Conservation (phyloP, 2,888 invertebrate genomes). For the Patella pellucida region DNA sequence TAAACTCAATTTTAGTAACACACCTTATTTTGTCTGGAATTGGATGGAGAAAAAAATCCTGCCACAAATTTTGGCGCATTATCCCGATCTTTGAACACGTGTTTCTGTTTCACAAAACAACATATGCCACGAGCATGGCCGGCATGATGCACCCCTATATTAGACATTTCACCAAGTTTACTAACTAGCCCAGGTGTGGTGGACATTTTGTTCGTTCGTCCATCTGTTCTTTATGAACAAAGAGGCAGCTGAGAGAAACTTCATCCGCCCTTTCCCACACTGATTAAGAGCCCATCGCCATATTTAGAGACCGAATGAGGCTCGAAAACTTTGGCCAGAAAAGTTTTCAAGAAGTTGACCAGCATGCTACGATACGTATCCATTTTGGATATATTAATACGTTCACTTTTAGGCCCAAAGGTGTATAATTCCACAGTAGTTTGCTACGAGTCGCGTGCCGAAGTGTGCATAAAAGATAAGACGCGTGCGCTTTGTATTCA, state of each 20-base stretch:
- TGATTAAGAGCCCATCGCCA: neutral
- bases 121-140: constrained; percentile 1
- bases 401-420: neutral
- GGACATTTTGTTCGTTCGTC: constrained; percentile 19
- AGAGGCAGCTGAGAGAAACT: constrained; percentile 19
- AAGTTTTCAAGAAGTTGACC: neutral
- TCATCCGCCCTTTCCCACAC: constrained; percentile 24
- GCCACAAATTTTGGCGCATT: no score
- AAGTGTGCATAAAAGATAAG: constrained; percentile 31
- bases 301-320: neutral
- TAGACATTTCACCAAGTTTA: constrained; percentile 11
- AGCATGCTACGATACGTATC: neutral
- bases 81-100: neutral
- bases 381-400: constrained; percentile 7
- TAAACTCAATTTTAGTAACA: no score
- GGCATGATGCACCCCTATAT: no score
- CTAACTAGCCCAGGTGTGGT: constrained; percentile 7
- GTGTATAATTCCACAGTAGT: neutral
- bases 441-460: constrained; percentile 38
- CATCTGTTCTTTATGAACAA: constrained; percentile 20
- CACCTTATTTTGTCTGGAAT: no score
- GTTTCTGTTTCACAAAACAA: constrained; percentile 14
- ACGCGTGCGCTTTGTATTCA: constrained; percentile 45
- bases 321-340: neutral
- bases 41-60: no score